These are phyloP conservation scores for Aphidoletes aphidimyza DNA, from an alignment of 2,888 invertebrate genomes.

Conservation along the genomic window DNA sequence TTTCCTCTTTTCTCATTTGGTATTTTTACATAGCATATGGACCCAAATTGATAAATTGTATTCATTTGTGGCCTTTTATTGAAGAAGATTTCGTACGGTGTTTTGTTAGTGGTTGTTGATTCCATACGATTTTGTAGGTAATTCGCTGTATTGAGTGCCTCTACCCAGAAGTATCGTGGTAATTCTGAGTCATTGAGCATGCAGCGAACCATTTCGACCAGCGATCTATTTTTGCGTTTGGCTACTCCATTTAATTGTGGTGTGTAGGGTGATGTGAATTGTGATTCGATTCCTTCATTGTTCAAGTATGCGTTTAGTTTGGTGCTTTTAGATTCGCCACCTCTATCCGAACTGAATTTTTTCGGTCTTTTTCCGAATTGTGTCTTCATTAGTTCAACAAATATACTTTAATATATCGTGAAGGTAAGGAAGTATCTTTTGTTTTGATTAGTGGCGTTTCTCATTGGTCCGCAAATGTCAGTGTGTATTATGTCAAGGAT, in stretches of 20 bases:
- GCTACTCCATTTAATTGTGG: constrained; percentile 34
- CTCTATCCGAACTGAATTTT: not conserved
- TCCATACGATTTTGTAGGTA: constrained; percentile 60
- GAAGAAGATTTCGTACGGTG: constrained; percentile 60
- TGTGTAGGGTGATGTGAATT: constrained; percentile 6
- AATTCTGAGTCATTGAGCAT: constrained; percentile 56
- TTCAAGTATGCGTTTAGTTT: not conserved
- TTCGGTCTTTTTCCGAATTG: constrained; percentile 1
- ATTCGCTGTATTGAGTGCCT: constrained; percentile 61
- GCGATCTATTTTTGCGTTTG: not conserved
- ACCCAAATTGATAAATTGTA: constrained; percentile 55
- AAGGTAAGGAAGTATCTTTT: constrained; percentile 56
- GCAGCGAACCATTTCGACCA: constrained; percentile 55
- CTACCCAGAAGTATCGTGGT: constrained; percentile 61
- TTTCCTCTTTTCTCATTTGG: not conserved
- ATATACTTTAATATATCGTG: constrained; percentile 60
- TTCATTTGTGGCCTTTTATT: constrained; percentile 55
- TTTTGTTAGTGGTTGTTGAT: constrained; percentile 56
- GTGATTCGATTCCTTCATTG: not conserved
- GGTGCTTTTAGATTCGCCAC: constrained; percentile 7
- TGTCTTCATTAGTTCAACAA: not conserved
- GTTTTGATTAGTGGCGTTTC: constrained; percentile 56
- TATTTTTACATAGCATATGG: constrained; percentile 49
- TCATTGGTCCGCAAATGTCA: constrained; percentile 61
- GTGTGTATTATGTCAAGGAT: constrained; percentile 60